Evolutionary conservation across 1,140 invertebrate species (phyloP), one percentile per base, ranked within the genome.

Genomic region (Whitmania pigra): DNA sequence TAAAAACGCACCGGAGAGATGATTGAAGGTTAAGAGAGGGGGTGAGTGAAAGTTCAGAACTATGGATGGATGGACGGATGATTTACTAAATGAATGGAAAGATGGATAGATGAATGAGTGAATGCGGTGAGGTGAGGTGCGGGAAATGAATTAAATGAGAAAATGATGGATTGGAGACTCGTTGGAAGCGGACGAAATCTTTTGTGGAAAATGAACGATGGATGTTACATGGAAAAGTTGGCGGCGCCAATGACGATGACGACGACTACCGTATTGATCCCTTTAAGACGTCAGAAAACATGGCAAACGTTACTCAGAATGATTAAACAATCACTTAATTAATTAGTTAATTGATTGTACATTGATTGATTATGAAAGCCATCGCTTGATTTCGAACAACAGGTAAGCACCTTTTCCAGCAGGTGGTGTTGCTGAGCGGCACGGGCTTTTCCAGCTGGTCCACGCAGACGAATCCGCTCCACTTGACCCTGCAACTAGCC

Each of bases 391-490:
- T 83, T 85, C 2, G n/a, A n/a, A n/a, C n/a, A n/a, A n/a, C 85
- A 93, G 90, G 89, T 78, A 90, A 27, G 20, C 67, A 54, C 17
- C 86, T 97, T 49, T 97, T 97, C 81, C 91, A 95, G 80, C 88
- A 93, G 75, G 91, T 91, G 11, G 88, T 97, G 71, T 85, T 97
- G 36, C 93, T 96, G 90, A 93, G 91, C 29, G 94, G 94, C 0
- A 93, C 93, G n/a, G 93, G 93, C 0, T 85, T 97, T 43, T 91
- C 91, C 75, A 92, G 91, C 0, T 95, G 91, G 92, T 93, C 93
- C 0, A 82, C 95, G 72, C 89, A 93, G 69, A 88, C 89, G 75
- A 90, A 93, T 76, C 91, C 93, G 0, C 87, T 89, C 71, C 87
- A 88, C 77, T 93, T 93, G 78, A 91, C 93, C 0, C 87, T 88